Evolutionary conservation across 2,888 invertebrate species (phyloP), one percentile per base, ranked within the genome.

Genomic region (Agonopterix alstromeriana): DNA sequence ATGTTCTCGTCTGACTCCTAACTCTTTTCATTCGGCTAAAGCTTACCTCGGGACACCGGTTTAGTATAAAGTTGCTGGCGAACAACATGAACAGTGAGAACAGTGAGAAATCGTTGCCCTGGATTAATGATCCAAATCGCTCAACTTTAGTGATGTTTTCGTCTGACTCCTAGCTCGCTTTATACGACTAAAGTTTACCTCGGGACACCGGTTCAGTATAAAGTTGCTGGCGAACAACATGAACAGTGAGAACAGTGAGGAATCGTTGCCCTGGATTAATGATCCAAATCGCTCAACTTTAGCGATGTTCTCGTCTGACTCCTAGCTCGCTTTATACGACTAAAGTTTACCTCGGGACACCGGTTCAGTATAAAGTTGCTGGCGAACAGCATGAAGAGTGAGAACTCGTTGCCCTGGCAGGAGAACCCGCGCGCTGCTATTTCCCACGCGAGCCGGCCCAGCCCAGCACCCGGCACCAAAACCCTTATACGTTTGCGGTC

Each of bases 371-470:
- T 94, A 78, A 98, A 99, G 84, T 98, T 97, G 43, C 98, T 98
- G 0, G 97, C 96, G 61, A 99, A 95, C 45, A 99, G 88, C 99
- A 99, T 99, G 78, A 97, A 98, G 40, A 98, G 91, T 35, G 97
- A 98, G 88, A 98, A 98, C 84, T 99, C 99, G 76, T 99, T 99
- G 56, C 98, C 99, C 82, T 98, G 97, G 65, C 98, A 98, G 8
- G 91, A 91, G 84, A 94, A 99, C 1, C 98, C 98, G 11, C 93
- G 90, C 49, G 92, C 91, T 0, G 98, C 98, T 35, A 99, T 92
- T 89, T 99, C 99, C 89, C 95, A 98, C 0, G 98, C 96, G 1
- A 99, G 90, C 51, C 99, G 89, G 0, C 98, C 98, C 4, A 99
- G 89, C 0, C 99, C 99, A n/a, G 98, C 97, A 2, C 99, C 99